Conservation (phyloP, 92 coral and sea anemone species). For the Muricea muricata region DNA sequence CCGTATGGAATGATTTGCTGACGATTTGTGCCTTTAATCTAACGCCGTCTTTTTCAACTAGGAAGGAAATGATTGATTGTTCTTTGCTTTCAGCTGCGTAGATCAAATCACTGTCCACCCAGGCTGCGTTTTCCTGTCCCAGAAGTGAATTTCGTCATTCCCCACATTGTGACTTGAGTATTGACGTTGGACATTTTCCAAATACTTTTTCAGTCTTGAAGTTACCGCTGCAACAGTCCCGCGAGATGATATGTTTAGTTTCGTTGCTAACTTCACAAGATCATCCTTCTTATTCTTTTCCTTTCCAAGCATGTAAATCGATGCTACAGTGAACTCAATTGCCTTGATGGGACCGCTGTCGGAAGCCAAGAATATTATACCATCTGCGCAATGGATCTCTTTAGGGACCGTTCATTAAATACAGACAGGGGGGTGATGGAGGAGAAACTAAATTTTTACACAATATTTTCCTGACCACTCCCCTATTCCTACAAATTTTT, state of each 20-base stretch:
- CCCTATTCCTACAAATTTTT: too few relatives aligned
- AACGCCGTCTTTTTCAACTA: conserved; percentile 23
- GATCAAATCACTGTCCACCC: conserved; percentile 49
- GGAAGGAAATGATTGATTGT: too few relatives aligned
- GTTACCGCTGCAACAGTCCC: conserved; percentile 38
- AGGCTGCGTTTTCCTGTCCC: conserved; percentile 47
- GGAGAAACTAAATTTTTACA: too few relatives aligned
- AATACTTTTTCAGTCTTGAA: conserved; percentile 34
- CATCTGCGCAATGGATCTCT: conserved; percentile 40
- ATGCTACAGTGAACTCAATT: conserved; percentile 32
- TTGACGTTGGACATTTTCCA: neutral
- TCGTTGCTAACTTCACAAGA: conserved; percentile 14
- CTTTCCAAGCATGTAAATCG: conserved; percentile 7
- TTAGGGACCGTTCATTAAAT: too few relatives aligned
- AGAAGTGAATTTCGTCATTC: conserved; percentile 36
- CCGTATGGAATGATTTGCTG: conserved; percentile 20
- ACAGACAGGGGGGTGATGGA: too few relatives aligned
- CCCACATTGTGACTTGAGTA: conserved; percentile 1
- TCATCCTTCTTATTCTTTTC: conserved; percentile 27
- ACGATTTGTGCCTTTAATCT: conserved; percentile 46
- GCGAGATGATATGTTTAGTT: neutral
- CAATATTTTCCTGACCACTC: too few relatives aligned
- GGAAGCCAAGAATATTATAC: conserved; percentile 47
- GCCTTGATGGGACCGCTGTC: conserved; percentile 62
- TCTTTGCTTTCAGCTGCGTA: neutral